Conservation (phyloP, 2,113 vertebrate species). For the Spheniscus mendiculus region DNA sequence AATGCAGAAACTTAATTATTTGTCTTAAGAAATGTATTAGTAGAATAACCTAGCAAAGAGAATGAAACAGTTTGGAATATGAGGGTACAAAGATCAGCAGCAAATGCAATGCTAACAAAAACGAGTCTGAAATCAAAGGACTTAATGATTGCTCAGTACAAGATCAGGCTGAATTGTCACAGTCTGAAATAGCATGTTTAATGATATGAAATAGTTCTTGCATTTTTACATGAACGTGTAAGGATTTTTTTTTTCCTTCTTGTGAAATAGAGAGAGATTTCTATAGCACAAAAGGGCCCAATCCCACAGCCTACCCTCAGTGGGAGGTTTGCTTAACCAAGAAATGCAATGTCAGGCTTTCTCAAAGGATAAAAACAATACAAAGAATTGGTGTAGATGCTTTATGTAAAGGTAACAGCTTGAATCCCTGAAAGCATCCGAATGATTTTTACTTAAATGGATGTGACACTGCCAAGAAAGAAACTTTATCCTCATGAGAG, state of each 20-base stretch:
- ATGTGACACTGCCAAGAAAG: conserved; percentile 59
- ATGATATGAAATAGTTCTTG: not conserved
- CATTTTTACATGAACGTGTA: not conserved
- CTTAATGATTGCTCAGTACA: not conserved
- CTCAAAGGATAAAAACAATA: conserved; percentile 48
- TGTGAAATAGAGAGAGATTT: not conserved
- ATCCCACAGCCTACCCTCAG: conserved; percentile 6
- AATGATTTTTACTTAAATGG: conserved; percentile 65
- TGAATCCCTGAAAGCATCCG: conserved; percentile 55
- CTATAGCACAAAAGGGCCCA: conserved; percentile 10
- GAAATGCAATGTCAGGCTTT: conserved; percentile 53
- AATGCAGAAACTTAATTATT: not conserved
- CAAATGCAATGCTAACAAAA: not conserved
- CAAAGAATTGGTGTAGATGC: conserved; percentile 33
- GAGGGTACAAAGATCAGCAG: not conserved
- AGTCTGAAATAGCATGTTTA: not conserved
- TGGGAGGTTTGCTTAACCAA: conserved; percentile 46
- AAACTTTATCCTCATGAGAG: conserved; percentile 56
- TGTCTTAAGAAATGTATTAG: not conserved
- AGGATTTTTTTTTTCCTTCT: not conserved
- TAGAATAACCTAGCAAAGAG: not conserved
- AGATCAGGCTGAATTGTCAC: not conserved
- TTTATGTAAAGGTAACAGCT: conserved; percentile 60
- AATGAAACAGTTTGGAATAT: not conserved
- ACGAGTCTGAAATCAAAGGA: not conserved